Percentiles rank a stretch among this genome's conserved stretches.
phyloP scores from a whole-genome alignment of 1,140 invertebrate genomes.

The Anadara kagoshimensis region DNA sequence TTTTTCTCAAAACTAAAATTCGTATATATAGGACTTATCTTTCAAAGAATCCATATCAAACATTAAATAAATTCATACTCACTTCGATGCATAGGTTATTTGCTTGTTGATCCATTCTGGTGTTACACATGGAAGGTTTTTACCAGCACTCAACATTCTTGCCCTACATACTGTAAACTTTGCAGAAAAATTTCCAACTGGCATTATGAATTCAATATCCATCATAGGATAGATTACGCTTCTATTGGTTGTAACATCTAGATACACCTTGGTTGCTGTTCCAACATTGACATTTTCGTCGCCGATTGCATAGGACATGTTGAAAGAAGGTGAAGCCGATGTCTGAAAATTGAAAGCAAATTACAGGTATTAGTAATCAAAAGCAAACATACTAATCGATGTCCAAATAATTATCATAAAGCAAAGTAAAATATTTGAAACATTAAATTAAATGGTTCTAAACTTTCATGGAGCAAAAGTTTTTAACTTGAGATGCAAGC shows the following conservation, averaged over 20 bases:
- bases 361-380: too few relatives aligned
- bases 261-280: slow-evolving; percentile 37
- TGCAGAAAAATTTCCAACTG: slow-evolving; percentile 40
- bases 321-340: slow-evolving; percentile 41
- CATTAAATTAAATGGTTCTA: too few relatives aligned
- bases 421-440: too few relatives aligned
- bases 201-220: slow-evolving; percentile 63
- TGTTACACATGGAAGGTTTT: slow-evolving; percentile 51
- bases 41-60: too few relatives aligned
- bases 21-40: too few relatives aligned
- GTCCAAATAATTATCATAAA: too few relatives aligned
- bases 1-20: too few relatives aligned
- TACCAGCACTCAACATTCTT: slow-evolving; percentile 47
- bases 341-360: slow-evolving; percentile 33
- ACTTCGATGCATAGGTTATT: slow-evolving; percentile 45
- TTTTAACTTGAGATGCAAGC: too few relatives aligned
- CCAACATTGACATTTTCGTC: slow-evolving; percentile 41
- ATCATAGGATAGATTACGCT: slow-evolving; percentile 50
- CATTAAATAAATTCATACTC: too few relatives aligned
- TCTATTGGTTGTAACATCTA: slow-evolving; percentile 52
- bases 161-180: slow-evolving; percentile 56
- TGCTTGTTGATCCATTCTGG: slow-evolving; percentile 31
- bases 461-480: too few relatives aligned
- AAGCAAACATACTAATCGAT: too few relatives aligned
- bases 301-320: slow-evolving; percentile 38